Conservation (phyloP, 2,113 vertebrate species). For the Corythaixoides concolor region DNA sequence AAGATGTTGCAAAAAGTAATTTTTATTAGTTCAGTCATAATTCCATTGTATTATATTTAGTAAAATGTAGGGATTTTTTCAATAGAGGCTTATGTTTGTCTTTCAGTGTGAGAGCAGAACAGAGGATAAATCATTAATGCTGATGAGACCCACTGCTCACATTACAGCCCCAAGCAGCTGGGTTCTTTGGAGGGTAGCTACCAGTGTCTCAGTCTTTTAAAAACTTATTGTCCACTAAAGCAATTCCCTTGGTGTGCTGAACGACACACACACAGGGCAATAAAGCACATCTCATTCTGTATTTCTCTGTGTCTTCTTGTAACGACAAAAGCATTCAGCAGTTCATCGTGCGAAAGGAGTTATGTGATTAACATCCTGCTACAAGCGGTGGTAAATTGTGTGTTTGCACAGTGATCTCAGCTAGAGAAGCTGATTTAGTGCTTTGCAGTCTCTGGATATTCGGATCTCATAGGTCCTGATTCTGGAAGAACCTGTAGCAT, state of each 20-base stretch:
- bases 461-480: background rate
- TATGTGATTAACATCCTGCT: background rate
- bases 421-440: background rate
- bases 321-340: slow-evolving; percentile 1
- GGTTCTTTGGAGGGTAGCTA: slow-evolving; percentile 23
- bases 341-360: background rate
- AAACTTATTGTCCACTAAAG: slow-evolving; percentile 55
- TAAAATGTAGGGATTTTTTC: background rate
- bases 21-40: background rate
- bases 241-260: background rate
- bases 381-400: background rate
- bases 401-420: background rate
- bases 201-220: slow-evolving; percentile 22
- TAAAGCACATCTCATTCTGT: background rate
- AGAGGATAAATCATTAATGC: background rate
- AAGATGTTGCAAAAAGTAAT: background rate
- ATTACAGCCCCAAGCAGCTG: slow-evolving; percentile 19
- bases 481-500: background rate
- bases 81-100: background rate
- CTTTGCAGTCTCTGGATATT: background rate
- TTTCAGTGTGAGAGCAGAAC: background rate
- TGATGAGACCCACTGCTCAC: slow-evolving; percentile 23
- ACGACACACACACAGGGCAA: background rate
- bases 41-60: background rate
- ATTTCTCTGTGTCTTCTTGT: background rate